A percentile compares a stretch with the other conserved stretches of the same genome.
These are phyloP conservation scores for Serilophus lunatus DNA, from an alignment of 2,113 vertebrate genomes.

Conservation along the genomic window DNA sequence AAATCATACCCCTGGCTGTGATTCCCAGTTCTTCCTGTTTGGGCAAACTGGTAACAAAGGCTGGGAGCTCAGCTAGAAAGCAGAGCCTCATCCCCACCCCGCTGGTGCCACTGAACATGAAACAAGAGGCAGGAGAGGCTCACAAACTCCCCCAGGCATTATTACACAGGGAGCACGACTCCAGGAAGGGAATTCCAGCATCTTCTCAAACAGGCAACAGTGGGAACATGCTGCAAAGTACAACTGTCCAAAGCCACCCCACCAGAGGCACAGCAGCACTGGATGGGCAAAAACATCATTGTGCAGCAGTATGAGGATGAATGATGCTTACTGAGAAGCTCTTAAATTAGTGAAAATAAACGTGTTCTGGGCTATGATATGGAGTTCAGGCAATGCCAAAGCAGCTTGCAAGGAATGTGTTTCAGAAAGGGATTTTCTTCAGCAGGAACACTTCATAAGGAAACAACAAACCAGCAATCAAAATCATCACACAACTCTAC, in stretches of 20 bases:
- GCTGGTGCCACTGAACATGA: not conserved
- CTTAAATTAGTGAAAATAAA: not conserved
- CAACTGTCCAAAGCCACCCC: not conserved
- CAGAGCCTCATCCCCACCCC: not conserved
- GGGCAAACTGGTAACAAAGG: not conserved
- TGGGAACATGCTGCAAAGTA: not conserved
- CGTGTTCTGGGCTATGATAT: constrained; percentile 8
- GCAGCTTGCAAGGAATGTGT: constrained; percentile 1
- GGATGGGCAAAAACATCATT: too few relatives aligned
- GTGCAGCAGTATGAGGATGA: not conserved
- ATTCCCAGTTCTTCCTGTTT: not conserved
- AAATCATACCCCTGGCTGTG: not conserved
- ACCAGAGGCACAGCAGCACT: not conserved
- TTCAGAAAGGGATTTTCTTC: constrained; percentile 3
- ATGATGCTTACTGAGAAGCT: not conserved
- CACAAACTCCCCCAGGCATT: not conserved
- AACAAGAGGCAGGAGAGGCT: not conserved
- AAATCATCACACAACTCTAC: not conserved
- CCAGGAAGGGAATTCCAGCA: not conserved
- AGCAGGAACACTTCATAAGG: not conserved
- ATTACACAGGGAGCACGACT: not conserved
- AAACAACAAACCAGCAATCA: constrained; percentile 2
- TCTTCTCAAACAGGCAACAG: not conserved
- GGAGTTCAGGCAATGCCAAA: constrained; percentile 38
- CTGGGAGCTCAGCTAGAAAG: not conserved